Percentiles rank a stretch among this genome's conserved stretches.
These are phyloP conservation scores for Hydrozoanthus tunicans DNA, from an alignment of 64 coral and sea anemone genomes.

Conservation along the genomic window DNA sequence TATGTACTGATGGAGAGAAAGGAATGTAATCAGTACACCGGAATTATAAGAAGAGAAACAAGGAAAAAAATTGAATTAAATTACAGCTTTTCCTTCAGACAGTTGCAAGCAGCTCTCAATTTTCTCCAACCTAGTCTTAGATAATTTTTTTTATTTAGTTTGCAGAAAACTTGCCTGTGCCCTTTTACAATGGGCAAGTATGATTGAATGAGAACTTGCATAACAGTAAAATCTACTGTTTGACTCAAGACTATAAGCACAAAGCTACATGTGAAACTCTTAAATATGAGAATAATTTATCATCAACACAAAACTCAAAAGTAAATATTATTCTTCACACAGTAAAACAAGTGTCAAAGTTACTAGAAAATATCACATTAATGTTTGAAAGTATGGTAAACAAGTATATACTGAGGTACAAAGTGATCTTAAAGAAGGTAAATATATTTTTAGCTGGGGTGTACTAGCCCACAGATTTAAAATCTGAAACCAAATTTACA, in stretches of 20 bases:
- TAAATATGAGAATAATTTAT: neutral
- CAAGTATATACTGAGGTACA: neutral
- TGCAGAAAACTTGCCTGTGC: neutral
- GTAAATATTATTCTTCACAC: neutral
- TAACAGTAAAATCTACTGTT: neutral
- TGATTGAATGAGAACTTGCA: neutral
- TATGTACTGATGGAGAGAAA: conserved; percentile 54
- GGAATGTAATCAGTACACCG: neutral
- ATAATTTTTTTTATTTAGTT: neutral
- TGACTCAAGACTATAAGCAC: neutral
- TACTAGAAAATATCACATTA: neutral
- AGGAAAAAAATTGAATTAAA: neutral
- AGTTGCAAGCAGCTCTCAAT: neutral
- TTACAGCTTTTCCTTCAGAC: neutral
- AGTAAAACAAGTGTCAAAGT: neutral
- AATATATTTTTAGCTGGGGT: neutral
- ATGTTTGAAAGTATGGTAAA: neutral
- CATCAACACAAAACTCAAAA: neutral
- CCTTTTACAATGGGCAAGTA: neutral
- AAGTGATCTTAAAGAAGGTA: neutral
- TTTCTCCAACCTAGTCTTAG: neutral
- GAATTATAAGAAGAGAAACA: neutral
- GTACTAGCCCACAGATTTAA: neutral
- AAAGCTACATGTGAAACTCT: neutral
- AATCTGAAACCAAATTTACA: neutral